Base-by-base conservation (phyloP, 2,113 vertebrate genomes). In the Marmota monax region DNA sequence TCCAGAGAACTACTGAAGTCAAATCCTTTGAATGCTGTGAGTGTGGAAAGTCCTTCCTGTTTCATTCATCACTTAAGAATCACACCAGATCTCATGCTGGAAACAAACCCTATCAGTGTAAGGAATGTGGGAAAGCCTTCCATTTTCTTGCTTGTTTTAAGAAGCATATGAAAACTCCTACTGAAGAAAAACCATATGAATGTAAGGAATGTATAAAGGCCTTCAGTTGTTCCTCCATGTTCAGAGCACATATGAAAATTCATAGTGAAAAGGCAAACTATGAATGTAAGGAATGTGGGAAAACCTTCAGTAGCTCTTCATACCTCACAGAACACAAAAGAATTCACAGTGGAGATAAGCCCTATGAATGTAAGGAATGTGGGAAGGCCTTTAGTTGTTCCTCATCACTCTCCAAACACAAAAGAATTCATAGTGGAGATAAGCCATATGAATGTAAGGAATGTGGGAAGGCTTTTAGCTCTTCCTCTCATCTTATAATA, bases 261-360 rank as follows among this genome's bases (percentile, higher is more conserved):
- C 96, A 97, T 27, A 22, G 45, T 10, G 96, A 80, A 88, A 95
- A 94, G 82, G 70, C 34, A n/a, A 94, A 34, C n/a, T 78, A 23
- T 5, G 88, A 95, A 48, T 97, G 96, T 53, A 63, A 96, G 34
- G 93, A 97, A 76, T 96, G 96, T 69, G 92, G 97, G 32, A 97
- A 95, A 77, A 34, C 69, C 42, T 98, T 98, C 51, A 97, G 96
- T 22, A 96, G 94, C 37, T 94, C 96, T 32, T 98, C 97, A 1
- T 97, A 92, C 27, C 96, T 98, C 32, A 97, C 90, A 1, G 97
- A 96, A 37, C 98, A 98, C 56, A 97, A 88, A 63, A 96, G 97
- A 80, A 97, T 97, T 58, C 98, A 98, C 4, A 98, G 94, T 51
- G 98, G 97, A 42, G 97, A 97, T 78, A 97, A 97, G 37, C 98